These are phyloP conservation scores for Lerista edwardsae DNA, from an alignment of 2,797 vertebrate species.

Conservation along the genomic window DNA sequence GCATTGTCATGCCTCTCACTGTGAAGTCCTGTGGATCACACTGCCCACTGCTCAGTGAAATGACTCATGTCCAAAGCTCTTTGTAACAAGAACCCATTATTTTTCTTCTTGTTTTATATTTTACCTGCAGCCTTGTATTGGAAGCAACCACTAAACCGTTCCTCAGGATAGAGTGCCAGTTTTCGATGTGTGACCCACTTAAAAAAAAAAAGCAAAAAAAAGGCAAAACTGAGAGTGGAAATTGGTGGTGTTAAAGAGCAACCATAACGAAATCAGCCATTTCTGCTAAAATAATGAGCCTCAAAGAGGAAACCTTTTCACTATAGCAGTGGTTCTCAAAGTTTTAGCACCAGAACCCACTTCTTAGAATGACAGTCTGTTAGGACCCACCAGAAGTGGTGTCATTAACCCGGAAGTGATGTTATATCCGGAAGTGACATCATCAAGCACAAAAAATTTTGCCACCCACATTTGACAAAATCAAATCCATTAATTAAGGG, in stretches of 20 bases:
- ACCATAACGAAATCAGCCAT: conserved; percentile 5
- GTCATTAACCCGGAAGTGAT: no score
- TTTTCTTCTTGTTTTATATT: conserved; percentile 22
- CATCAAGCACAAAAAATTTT: no score
- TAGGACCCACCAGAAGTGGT: no score
- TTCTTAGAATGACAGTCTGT: no score
- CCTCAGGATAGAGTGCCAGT: conserved; percentile 92
- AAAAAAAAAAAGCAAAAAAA: conserved; percentile 21
- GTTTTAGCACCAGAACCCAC: no score
- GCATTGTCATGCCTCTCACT: neutral
- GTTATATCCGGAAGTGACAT: no score
- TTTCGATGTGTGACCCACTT: conserved; percentile 92
- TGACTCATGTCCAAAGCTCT: neutral
- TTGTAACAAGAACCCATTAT: neutral
- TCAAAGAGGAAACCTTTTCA: conserved; percentile 24
- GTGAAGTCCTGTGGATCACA: neutral
- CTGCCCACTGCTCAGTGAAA: neutral
- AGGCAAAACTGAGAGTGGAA: neutral
- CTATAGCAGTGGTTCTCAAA: no score
- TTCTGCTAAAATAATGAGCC: conserved; percentile 11
- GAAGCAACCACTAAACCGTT: conserved; percentile 93
- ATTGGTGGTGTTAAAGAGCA: neutral
- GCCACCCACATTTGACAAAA: no score
- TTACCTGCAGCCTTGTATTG: conserved; percentile 90
- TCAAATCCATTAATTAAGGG: no score